Conservation (phyloP, 2,113 vertebrate species). For the Syrmaticus mikado region DNA sequence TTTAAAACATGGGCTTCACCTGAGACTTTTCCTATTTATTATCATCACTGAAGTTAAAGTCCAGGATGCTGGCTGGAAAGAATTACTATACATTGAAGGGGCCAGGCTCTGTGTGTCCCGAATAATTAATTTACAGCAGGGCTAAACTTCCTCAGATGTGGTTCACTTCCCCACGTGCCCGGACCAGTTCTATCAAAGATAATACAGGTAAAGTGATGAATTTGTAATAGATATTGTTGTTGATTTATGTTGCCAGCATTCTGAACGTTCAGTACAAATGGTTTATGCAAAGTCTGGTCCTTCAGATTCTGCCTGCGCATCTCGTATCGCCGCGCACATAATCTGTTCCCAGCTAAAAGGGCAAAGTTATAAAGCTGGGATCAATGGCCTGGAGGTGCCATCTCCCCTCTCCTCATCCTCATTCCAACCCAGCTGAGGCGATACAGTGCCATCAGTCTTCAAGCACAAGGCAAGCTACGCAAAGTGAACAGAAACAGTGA, state of each 20-base stretch:
- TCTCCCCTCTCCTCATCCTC: constrained; percentile 61
- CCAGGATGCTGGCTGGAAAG: constrained; percentile 85
- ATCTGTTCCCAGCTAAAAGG: constrained; percentile 82
- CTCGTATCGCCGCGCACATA: constrained; percentile 58
- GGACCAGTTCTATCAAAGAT: constrained; percentile 80
- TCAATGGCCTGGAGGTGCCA: constrained; percentile 75
- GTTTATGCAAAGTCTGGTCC: constrained; percentile 85
- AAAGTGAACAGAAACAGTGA: not conserved
- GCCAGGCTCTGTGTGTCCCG: constrained; percentile 89
- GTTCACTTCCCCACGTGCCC: constrained; percentile 84
- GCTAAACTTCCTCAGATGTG: constrained; percentile 84
- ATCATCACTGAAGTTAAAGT: constrained; percentile 90
- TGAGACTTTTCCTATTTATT: constrained; percentile 98
- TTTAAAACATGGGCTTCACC: constrained; percentile 95
- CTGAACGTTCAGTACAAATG: constrained; percentile 81
- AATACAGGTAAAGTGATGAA: constrained; percentile 76
- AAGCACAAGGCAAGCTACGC: not conserved
- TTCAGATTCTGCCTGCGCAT: constrained; percentile 77
- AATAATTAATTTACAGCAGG: constrained; percentile 87
- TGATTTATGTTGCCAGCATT: constrained; percentile 83
- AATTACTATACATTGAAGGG: constrained; percentile 90
- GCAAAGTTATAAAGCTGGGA: constrained; percentile 81
- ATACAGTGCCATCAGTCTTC: constrained; percentile 47
- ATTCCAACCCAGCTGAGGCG: constrained; percentile 12
- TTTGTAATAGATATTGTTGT: constrained; percentile 81